These are phyloP conservation scores for Gephyroberyx darwinii DNA, from an alignment of 2,797 vertebrate species.

Conservation along the genomic window DNA sequence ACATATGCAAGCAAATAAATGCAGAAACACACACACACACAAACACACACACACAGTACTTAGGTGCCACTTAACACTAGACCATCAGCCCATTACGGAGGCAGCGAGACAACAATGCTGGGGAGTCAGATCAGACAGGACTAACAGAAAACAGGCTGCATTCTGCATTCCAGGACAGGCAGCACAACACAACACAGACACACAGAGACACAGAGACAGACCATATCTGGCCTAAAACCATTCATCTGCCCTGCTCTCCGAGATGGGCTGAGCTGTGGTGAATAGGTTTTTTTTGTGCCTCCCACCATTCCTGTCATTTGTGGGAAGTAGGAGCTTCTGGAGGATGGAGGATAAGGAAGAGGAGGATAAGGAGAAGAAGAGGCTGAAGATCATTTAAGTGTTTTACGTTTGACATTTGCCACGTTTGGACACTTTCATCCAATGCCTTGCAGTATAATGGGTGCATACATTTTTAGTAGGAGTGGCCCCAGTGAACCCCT, in stretches of 20 bases:
- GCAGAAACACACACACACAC: constrained; percentile 29
- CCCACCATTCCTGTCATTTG: constrained; percentile 54
- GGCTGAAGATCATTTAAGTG: constrained; percentile 30
- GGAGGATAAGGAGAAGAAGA: constrained; percentile 39
- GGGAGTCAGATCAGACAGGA: constrained; percentile 61
- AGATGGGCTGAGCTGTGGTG: constrained; percentile 55
- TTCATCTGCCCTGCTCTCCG: constrained; percentile 57
- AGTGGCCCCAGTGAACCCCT: constrained; percentile 33
- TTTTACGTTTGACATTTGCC: constrained; percentile 32
- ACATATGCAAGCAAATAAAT: constrained; percentile 26
- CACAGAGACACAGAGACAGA: constrained; percentile 52
- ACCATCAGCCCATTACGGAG: constrained; percentile 52
- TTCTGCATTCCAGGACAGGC: constrained; percentile 66
- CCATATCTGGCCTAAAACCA: constrained; percentile 66
- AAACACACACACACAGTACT: constrained; percentile 29
- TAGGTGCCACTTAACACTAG: constrained; percentile 55
- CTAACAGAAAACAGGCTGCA: constrained; percentile 74
- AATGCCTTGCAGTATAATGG: constrained; percentile 10
- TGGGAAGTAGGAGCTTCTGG: constrained; percentile 41
- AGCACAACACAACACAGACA: constrained; percentile 63
- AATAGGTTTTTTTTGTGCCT: constrained; percentile 48
- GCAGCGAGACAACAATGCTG: constrained; percentile 56
- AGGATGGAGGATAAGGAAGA: constrained; percentile 14
- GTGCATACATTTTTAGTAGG: constrained; percentile 10
- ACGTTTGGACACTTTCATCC: constrained; percentile 23